These are phyloP conservation scores for Lemur catta DNA, from an alignment of 2,797 vertebrate genomes.

Conservation along the genomic window DNA sequence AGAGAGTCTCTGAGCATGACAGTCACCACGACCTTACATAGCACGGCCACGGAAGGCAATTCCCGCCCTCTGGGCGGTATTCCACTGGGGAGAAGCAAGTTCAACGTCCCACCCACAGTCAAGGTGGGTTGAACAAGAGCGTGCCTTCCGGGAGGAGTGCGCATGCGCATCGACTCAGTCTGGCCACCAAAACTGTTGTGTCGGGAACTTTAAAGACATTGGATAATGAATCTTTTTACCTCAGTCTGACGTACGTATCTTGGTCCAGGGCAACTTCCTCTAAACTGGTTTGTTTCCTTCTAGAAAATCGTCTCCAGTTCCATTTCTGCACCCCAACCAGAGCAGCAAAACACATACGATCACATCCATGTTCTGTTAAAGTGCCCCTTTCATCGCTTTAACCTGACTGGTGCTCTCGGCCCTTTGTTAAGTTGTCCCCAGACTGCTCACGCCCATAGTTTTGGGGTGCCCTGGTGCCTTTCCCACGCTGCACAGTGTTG, in stretches of 20 bases:
- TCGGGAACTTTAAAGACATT: background rate
- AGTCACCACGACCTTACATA: background rate
- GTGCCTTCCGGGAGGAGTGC: background rate
- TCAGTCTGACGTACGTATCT: background rate
- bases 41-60: background rate
- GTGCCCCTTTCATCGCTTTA: background rate
- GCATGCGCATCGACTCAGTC: rapidly evolving
- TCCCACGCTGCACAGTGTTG: too few relatives aligned
- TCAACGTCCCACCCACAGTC: background rate
- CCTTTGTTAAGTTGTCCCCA: background rate
- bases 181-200: too few relatives aligned
- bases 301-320: background rate
- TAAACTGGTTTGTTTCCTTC: background rate
- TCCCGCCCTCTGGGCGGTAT: background rate
- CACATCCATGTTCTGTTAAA: background rate
- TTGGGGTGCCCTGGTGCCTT: background rate
- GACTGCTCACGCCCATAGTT: background rate
- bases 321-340: background rate
- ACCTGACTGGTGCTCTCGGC: background rate
- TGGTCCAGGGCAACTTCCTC: background rate
- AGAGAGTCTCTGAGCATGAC: background rate
- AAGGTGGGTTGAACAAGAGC: background rate
- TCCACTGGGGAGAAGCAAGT: background rate
- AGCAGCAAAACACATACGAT: background rate
- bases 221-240: background rate